Evolutionary conservation across 2,888 invertebrate species (phyloP).

Genomic region (Andricus curvator): DNA sequence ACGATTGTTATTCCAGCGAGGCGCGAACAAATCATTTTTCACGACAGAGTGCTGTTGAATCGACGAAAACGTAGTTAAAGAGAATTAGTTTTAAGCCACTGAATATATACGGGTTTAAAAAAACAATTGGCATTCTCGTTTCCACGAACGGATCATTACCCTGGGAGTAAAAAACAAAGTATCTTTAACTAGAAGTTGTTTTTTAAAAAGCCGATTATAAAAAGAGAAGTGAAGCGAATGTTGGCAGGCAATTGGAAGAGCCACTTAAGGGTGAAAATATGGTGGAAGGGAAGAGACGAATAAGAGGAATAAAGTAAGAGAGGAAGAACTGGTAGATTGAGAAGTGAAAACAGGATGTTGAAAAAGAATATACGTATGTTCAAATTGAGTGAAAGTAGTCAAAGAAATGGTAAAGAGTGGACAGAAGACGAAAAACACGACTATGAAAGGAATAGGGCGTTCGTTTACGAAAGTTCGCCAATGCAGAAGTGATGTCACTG

Average conservation of each 20-base stretch:
- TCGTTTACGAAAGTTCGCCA: conserved; percentile 23
- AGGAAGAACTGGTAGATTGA: not conserved
- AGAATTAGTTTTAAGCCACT: conserved; percentile 2
- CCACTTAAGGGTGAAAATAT: conserved; percentile 22
- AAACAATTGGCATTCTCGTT: not conserved
- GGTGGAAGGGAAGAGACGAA: not conserved
- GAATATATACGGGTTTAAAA: not conserved
- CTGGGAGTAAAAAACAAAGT: conserved; percentile 9
- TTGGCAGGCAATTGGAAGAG: conserved; percentile 24
- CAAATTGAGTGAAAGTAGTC: conserved; percentile 30
- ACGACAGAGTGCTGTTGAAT: conserved; percentile 9
- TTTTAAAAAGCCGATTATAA: too few relatives aligned
- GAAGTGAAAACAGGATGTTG: not conserved
- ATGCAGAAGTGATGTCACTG: conserved; percentile 20
- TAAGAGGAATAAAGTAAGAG: not conserved
- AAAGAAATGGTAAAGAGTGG: conserved; percentile 2
- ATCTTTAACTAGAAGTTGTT: not conserved
- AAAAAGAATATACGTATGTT: not conserved
- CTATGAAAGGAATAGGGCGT: not conserved
- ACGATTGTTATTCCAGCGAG: conserved; percentile 32
- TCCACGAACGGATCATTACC: not conserved
- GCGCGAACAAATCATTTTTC: conserved; percentile 37
- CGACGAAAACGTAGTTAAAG: conserved; percentile 10
- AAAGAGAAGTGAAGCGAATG: not conserved
- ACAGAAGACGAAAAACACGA: conserved; percentile 7